phyloP scores from a whole-genome alignment of 2,888 invertebrate species.

The Chironomus riparius region DNA sequence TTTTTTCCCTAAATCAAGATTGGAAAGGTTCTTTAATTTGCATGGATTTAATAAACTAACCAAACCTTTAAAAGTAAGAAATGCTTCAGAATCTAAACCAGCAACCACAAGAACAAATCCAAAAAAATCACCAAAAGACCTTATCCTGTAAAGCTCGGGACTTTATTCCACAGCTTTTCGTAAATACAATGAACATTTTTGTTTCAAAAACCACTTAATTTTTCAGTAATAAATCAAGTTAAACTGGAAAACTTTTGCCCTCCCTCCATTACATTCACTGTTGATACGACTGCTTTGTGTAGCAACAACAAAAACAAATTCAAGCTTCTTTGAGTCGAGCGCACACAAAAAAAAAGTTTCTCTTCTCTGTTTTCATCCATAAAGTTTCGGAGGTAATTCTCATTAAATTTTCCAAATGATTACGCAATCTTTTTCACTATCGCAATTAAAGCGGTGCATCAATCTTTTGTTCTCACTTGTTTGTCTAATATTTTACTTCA shows the following conservation, averaged over 20 bases:
- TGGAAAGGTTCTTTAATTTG: too few relatives aligned
- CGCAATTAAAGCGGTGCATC: background rate
- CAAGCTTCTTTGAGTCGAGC: background rate
- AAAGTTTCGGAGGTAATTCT: background rate
- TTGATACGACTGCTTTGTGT: background rate
- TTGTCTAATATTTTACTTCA: too few relatives aligned
- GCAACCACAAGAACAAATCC: too few relatives aligned
- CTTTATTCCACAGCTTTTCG: background rate
- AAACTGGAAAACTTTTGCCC: background rate
- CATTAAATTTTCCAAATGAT: conserved; percentile 12
- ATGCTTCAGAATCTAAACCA: too few relatives aligned
- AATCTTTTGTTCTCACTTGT: background rate
- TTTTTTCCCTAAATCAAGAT: too few relatives aligned
- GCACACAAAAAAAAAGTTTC: background rate
- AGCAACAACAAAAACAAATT: background rate
- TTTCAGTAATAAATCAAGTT: conserved; percentile 8
- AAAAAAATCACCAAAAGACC: too few relatives aligned
- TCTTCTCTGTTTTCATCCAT: background rate
- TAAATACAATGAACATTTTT: background rate
- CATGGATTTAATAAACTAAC: too few relatives aligned
- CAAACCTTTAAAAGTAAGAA: too few relatives aligned
- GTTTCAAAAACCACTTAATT: conserved; percentile 3
- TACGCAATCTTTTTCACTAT: conserved; percentile 3
- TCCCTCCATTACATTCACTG: background rate
- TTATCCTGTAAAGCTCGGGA: too few relatives aligned